Evolutionary conservation across 2,797 vertebrate genomes (phyloP), one percentile per base, ranked within the genome.

Genomic region (Halcyon chelicuti): DNA sequence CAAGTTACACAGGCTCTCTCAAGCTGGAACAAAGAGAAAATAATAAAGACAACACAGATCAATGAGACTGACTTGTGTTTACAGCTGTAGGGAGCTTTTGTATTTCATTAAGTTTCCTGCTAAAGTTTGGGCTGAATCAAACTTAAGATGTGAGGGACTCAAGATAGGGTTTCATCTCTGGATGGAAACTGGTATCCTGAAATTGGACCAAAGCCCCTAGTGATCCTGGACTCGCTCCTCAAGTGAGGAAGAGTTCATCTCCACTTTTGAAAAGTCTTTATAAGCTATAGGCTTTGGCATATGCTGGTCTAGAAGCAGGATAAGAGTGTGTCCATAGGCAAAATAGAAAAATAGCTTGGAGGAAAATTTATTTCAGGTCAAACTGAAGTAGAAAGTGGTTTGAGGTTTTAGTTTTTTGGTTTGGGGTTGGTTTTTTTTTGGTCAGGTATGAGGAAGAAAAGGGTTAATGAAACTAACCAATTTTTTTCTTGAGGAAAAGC

Each of bases 31-130:
- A 96, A 90, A 89, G 46, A 74, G 76, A 80, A 94, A 62, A 86
- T 65, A 88, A 75, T 88, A 90, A 81, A 86, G 86, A 95, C 93
- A 93, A 47, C 61, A 42, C 46, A 37, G 88, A 94, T 94, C 47
- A 3, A 94, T 96, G 79, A 58, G 55, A 20, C 73, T 81, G 94
- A 51, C 54, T 88, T 33, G 71, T 86, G 79, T 86, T 95, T 55
- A 40, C 73, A 90, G 94, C 93, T 77, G 84, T 47, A 87, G 86
- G 84, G 81, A 83, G 78, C 23, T 83, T 65, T 86, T 0, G 1
- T 94, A 44, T 87, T 92, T 93, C 86, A 87, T 96, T 87, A 85
- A 29, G 68, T 55, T 89, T 86, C 58, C 68, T 37, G 60, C 52
- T 68, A 61, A 92, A 89, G 40, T 89, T 89, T 77, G 35, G 71